Evolutionary conservation across 2,113 vertebrate genomes (phyloP).

Genomic region (Microcebus tavaratra): DNA sequence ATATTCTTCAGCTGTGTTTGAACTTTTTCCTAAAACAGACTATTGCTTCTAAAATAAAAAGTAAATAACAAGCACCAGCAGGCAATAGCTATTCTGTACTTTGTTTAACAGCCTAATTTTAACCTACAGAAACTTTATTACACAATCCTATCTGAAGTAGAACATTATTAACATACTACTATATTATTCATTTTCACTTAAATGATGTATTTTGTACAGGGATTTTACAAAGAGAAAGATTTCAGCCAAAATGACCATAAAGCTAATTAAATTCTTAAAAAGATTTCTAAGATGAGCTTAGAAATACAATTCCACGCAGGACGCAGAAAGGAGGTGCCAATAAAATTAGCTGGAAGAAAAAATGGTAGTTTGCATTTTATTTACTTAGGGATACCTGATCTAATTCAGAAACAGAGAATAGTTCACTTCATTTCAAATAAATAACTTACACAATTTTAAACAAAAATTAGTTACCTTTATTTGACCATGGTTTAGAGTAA

Average conservation of each 20-base stretch:
- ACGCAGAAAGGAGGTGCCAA: neutral
- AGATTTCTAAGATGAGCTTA: slow-evolving; percentile 19
- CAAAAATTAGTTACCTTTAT: slow-evolving; percentile 87
- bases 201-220: neutral
- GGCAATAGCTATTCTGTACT: neutral
- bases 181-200: neutral
- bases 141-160: neutral
- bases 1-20: neutral
- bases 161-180: neutral
- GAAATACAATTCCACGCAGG: neutral
- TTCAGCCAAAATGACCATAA: slow-evolving; percentile 3
- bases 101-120: neutral
- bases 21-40: neutral
- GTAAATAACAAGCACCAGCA: neutral
- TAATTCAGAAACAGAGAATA: slow-evolving; percentile 28
- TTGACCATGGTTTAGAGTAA: slow-evolving; percentile 96
- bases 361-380: neutral
- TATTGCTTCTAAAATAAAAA: slow-evolving; percentile 32
- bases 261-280: neutral
- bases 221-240: slow-evolving; percentile 11
- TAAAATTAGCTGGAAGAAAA: slow-evolving; percentile 32
- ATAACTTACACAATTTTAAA: slow-evolving; percentile 42
- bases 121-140: neutral
- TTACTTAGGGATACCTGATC: neutral
- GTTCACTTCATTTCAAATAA: slow-evolving; percentile 45